Conservation (phyloP, 2,113 vertebrate species). For the Aix galericulata region DNA sequence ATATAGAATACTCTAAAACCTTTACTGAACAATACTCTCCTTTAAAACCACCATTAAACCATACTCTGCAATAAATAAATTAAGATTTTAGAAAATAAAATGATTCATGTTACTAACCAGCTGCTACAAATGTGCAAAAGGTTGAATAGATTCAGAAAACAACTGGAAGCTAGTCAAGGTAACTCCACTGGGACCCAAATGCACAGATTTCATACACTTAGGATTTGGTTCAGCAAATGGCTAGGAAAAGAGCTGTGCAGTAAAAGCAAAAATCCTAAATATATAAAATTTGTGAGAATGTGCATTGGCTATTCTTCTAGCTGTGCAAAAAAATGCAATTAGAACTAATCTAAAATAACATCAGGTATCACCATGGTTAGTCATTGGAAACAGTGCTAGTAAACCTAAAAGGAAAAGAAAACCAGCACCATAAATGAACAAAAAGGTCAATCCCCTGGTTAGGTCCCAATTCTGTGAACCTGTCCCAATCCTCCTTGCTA, state of each 20-base stretch:
- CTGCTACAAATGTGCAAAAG: constrained; percentile 55
- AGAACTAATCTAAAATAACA: not conserved
- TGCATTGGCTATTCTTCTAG: not conserved
- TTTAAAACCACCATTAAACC: constrained; percentile 42
- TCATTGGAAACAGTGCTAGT: not conserved
- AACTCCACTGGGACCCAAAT: not conserved
- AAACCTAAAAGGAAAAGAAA: not conserved
- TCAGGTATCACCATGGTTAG: not conserved
- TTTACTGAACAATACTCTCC: constrained; percentile 66
- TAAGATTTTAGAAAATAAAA: constrained; percentile 63
- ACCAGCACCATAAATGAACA: not conserved
- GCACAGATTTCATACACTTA: not conserved
- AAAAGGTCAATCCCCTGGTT: not conserved
- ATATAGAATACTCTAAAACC: constrained; percentile 73
- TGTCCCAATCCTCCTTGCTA: not conserved
- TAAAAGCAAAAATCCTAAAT: not conserved
- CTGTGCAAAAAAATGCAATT: constrained; percentile 15
- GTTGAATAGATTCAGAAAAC: constrained; percentile 2
- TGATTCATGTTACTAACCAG: constrained; percentile 29
- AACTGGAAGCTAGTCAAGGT: not conserved
- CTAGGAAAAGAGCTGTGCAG: not conserved
- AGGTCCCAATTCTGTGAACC: not conserved
- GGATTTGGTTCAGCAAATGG: constrained; percentile 26
- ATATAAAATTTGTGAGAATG: not conserved
- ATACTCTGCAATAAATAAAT: constrained; percentile 73